Conservation (phyloP, 2,797 vertebrate species). For the Arnoldichthys spilopterus region DNA sequence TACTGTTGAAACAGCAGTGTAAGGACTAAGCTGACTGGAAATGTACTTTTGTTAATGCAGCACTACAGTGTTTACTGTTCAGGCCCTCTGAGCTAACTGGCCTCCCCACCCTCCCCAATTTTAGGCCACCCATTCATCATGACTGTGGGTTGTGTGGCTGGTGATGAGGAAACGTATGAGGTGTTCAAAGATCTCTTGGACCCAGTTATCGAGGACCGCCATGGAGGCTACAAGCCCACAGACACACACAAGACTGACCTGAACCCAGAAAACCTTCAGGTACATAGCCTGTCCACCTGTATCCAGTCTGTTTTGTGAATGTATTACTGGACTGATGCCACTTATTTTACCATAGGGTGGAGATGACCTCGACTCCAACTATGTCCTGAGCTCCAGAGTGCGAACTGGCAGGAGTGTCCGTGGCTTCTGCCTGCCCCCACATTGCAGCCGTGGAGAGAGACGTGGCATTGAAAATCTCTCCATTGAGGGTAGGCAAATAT, state of each 20-base stretch:
- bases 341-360: conserved; percentile 80
- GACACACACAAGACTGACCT: conserved; percentile 95
- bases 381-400: conserved; percentile 93
- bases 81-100: background rate
- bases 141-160: conserved; percentile 94
- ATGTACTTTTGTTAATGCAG: too few relatives aligned
- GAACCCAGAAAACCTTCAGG: conserved; percentile 86
- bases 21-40: too few relatives aligned
- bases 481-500: conserved; percentile 83
- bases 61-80: background rate
- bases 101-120: background rate
- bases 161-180: conserved; percentile 91
- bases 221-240: conserved; percentile 91
- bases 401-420: conserved; percentile 93
- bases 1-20: too few relatives aligned
- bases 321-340: conserved; percentile 19
- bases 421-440: conserved; percentile 93
- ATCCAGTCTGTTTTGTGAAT: background rate
- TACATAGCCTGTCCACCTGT: conserved; percentile 49
- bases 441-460: conserved; percentile 94
- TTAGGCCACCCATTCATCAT: conserved; percentile 94
- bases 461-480: conserved; percentile 90
- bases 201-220: conserved; percentile 92
- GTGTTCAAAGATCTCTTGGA: conserved; percentile 89
- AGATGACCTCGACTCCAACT: conserved; percentile 95